Evolutionary conservation across 2,888 invertebrate species (phyloP).

Genomic region (Tetragnatha montana): DNA sequence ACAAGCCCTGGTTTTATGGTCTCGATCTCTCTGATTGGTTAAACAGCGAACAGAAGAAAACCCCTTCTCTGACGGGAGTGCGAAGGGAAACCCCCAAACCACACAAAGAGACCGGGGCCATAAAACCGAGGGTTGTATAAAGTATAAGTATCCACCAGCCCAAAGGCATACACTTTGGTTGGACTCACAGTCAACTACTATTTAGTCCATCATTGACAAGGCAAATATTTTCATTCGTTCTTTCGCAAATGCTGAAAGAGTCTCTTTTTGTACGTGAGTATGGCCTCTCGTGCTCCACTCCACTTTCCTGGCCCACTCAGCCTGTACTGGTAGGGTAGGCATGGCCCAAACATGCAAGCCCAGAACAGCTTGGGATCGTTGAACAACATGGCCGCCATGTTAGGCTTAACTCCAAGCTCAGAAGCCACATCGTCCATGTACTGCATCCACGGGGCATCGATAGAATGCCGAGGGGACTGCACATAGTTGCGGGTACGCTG

Average conservation of each 20-base stretch:
- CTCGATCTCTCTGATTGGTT: too few relatives aligned
- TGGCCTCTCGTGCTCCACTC: conserved; percentile 77
- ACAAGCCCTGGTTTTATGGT: too few relatives aligned
- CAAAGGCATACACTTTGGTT: too few relatives aligned
- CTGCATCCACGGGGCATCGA: conserved; percentile 70
- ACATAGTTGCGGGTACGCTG: conserved; percentile 56
- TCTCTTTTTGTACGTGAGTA: conserved; percentile 74
- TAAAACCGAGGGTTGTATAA: too few relatives aligned
- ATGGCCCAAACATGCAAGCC: conserved; percentile 74
- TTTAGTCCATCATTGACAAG: too few relatives aligned
- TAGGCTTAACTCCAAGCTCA: conserved; percentile 76
- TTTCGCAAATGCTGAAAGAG: conserved; percentile 65
- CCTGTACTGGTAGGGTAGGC: conserved; percentile 76
- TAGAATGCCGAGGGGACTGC: conserved; percentile 71
- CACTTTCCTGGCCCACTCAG: conserved; percentile 76
- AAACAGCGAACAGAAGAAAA: too few relatives aligned
- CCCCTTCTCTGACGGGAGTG: too few relatives aligned
- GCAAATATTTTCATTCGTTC: conserved; percentile 5
- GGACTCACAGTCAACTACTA: too few relatives aligned
- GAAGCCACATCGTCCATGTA: conserved; percentile 78
- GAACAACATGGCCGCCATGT: conserved; percentile 74
- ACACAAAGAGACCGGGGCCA: too few relatives aligned
- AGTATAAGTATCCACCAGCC: too few relatives aligned
- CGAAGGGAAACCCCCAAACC: too few relatives aligned
- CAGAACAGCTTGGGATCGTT: conserved; percentile 74